Evolutionary conservation across 2,797 vertebrate species (phyloP).

Genomic region (Acestrorhynchus altus): DNA sequence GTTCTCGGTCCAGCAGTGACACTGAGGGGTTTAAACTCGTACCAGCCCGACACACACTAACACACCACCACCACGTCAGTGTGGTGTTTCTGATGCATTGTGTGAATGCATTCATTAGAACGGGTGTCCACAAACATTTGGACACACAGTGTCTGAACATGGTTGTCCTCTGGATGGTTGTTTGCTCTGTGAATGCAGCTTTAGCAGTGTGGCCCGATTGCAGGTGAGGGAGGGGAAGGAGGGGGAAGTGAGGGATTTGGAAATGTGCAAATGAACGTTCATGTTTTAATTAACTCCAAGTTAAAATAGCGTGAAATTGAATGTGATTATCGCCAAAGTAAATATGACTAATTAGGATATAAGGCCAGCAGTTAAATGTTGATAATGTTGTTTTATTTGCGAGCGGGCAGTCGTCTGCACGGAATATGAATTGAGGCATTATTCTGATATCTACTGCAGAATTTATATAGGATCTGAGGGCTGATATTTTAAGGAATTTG

Average conservation of each 20-base stretch:
- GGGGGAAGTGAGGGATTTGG: constrained; percentile 54
- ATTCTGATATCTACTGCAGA: constrained; percentile 54
- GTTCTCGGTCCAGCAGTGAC: too few species aligned
- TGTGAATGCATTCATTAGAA: too few species aligned
- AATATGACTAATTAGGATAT: constrained; percentile 83
- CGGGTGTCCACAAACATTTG: too few species aligned
- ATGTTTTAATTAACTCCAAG: constrained; percentile 85
- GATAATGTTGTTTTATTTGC: constrained; percentile 79
- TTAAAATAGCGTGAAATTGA: constrained; percentile 87
- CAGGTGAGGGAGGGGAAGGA: constrained; percentile 60
- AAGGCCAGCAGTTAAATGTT: constrained; percentile 77
- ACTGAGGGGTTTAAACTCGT: too few species aligned
- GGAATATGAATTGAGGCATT: constrained; percentile 63
- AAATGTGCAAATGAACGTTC: constrained; percentile 77
- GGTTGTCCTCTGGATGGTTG: background rate
- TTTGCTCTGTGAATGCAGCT: constrained; percentile 23
- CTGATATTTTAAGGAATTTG: too few species aligned
- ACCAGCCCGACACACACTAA: too few species aligned
- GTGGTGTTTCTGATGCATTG: too few species aligned
- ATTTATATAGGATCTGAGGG: background rate
- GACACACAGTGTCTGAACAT: too few species aligned
- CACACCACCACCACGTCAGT: too few species aligned
- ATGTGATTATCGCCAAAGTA: constrained; percentile 82
- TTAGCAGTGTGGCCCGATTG: constrained; percentile 72
- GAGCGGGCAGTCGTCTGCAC: constrained; percentile 70